Base-by-base conservation (phyloP, 1,140 invertebrate genomes). In the Neodiprion virginianus region DNA sequence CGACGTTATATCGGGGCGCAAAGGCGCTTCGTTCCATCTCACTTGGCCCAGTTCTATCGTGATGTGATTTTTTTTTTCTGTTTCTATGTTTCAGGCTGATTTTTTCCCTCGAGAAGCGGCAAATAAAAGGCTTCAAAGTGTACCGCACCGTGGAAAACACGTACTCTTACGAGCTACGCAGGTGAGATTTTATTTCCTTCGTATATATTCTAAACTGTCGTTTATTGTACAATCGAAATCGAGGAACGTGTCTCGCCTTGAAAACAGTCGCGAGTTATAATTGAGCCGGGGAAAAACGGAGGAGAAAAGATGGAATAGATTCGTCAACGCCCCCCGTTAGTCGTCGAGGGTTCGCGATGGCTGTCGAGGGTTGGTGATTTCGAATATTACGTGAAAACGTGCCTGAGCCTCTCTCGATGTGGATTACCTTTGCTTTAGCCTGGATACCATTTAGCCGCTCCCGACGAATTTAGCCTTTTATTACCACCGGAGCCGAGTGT, bases 101-200 rank as follows among this genome's bases (percentile, higher is more conserved):
- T 77, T 81, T 87, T 88, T 85, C 81, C 78, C 77, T 82, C 78
- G 71, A 73, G 77, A 77, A 86, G 76, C 77, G 81, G 84, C 86
- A 82, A 83, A 85, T 76, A 88, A 88, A 89, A 89, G 88, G 88
- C 88, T 78, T 89, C 88, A 89, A 89, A 88, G 87, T 89, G 88
- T 89, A 87, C 88, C 86, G 86, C 83, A 83, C 87, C 82, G 86
- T 88, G 86, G 88, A 88, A 84, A 88, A 88, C 80, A 84, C 87
- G 84, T 88, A 87, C 85, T 85, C 88, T 77, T 88, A 87, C 87
- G 88, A 88, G 82, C 85, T 89, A 83, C 86, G 87, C 86, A 87
- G 84, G 84, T 80, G 65, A 77, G 67, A 68, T 61, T 72, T 65
- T 61, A 40, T 66, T 73, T 69, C 8, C 7, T 11, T 69, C 14